Conservation (phyloP, 2,113 vertebrate species). For the Osmerus mordax region DNA sequence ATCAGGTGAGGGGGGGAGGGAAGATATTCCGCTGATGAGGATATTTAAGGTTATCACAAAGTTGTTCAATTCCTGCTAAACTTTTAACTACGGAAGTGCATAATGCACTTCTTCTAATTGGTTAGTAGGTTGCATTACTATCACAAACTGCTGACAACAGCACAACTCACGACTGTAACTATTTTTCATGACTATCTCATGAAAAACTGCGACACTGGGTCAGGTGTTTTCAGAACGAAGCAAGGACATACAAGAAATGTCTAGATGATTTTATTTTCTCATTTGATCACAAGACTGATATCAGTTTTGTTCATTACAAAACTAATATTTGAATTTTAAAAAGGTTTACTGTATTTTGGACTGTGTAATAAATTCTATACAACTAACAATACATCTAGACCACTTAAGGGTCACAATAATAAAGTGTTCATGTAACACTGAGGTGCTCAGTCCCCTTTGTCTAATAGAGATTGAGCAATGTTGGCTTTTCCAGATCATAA, state of each 20-base stretch:
- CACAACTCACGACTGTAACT: no score
- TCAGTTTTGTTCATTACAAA: slow-evolving; percentile 6
- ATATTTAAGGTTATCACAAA: no score
- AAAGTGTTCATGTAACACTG: no score
- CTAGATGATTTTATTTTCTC: no score
- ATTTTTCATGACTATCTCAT: background rate
- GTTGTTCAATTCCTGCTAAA: no score
- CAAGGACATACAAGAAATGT: background rate
- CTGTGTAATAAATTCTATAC: slow-evolving; percentile 26
- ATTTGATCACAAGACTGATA: no score
- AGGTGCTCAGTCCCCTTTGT: slow-evolving; percentile 2
- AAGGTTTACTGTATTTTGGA: slow-evolving; percentile 15
- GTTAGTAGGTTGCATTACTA: no score
- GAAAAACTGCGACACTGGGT: background rate
- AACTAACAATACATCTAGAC: slow-evolving; percentile 30
- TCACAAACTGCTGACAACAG: no score
- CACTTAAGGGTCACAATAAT: background rate
- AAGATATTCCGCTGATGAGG: no score
- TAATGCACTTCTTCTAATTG: background rate
- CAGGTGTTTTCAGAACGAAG: background rate
- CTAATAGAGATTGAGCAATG: background rate
- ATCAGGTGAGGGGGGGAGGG: slow-evolving; percentile 14
- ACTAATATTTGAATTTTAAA: slow-evolving; percentile 33
- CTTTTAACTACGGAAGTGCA: background rate
- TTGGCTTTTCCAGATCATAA: background rate